Base-by-base conservation (phyloP, 2,113 vertebrate genomes). In the Aptenodytes forsteri region DNA sequence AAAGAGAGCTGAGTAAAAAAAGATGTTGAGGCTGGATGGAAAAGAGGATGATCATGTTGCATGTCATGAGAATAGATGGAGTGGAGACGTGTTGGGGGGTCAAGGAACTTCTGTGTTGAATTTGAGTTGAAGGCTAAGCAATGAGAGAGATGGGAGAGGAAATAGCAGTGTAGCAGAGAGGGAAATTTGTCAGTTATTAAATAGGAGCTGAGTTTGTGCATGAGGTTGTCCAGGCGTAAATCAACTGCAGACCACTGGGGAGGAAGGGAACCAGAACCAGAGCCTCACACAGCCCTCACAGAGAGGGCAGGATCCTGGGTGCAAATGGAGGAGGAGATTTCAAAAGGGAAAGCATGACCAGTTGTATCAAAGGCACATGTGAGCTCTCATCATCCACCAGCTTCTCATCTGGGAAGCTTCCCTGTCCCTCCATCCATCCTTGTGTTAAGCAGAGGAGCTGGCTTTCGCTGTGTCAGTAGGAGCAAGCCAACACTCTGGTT, bases 171-270 rank as follows among this genome's bases (percentile, higher is more conserved):
- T 18, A 78, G 70, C 55, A 82, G 69, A 49, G 65, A 87, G 56
- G 23, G 49, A 91, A 94, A 95, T 96, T 93, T 96, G 93, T 85
- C 95, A 73, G 62, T 91, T 85, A 91, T 95, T 94, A 91, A 95
- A 64, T 82, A 79, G 87, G 93, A 90, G 89, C 84, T 61, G 62
- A 83, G 27, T 65, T 95, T 83, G 44, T 82, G 62, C 87, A 67
- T 85, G 75, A 90, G 66, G 69, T 89, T 94, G 73, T 93, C 77
- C 84, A 94, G 89, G 42, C 1, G 0, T 89, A 87, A 95, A 95
- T 93, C 36, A 93, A 46, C 65, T 93, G 65, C 84, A 83, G 82
- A 82, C 83, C 65, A 38, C 7, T 42, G 38, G 6, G n/a, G 38
- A 93, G 42, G 42, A 66, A 61, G 40, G 38, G 72, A 92, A 71